phyloP scores from a whole-genome alignment of 2,797 vertebrate genomes.

The Brachyalestes nurse region DNA sequence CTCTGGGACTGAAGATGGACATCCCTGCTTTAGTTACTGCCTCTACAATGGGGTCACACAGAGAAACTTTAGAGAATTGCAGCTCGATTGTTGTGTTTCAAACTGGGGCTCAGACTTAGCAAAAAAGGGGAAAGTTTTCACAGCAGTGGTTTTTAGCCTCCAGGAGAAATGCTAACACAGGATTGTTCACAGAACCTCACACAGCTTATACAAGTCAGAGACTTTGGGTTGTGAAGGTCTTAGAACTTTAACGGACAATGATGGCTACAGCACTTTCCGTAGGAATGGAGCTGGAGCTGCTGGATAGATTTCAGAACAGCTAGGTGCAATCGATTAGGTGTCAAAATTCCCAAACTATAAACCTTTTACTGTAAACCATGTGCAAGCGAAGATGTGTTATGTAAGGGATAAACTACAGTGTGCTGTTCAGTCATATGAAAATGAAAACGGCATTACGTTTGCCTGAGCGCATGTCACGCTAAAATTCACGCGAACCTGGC shows the following conservation, averaged over 20 bases:
- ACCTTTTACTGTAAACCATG: background rate
- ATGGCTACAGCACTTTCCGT: background rate
- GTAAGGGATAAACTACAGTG: slow-evolving; percentile 26
- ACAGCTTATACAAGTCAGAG: background rate
- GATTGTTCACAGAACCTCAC: background rate
- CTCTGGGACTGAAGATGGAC: background rate
- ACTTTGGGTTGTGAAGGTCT: background rate
- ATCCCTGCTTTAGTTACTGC: slow-evolving; percentile 1
- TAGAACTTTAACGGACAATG: slow-evolving; percentile 10
- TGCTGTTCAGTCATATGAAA: slow-evolving; percentile 23
- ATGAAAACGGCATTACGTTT: slow-evolving; percentile 29
- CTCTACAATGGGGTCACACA: background rate
- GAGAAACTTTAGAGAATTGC: background rate
- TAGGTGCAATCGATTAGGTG: slow-evolving; percentile 8
- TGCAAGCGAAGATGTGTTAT: slow-evolving; percentile 7
- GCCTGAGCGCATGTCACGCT: slow-evolving; percentile 8
- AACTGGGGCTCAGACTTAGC: background rate
- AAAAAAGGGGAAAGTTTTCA: slow-evolving; percentile 13
- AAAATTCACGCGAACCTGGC: slow-evolving; percentile 13
- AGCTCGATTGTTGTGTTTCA: background rate
- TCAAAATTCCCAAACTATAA: background rate
- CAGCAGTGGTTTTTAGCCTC: background rate
- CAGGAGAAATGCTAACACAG: background rate
- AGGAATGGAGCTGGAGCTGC: background rate
- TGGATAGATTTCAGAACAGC: slow-evolving; percentile 14